Evolutionary conservation across 2,113 vertebrate genomes (phyloP), one percentile per base, ranked within the genome.

Genomic region (Oxygymnocypris stewartii): DNA sequence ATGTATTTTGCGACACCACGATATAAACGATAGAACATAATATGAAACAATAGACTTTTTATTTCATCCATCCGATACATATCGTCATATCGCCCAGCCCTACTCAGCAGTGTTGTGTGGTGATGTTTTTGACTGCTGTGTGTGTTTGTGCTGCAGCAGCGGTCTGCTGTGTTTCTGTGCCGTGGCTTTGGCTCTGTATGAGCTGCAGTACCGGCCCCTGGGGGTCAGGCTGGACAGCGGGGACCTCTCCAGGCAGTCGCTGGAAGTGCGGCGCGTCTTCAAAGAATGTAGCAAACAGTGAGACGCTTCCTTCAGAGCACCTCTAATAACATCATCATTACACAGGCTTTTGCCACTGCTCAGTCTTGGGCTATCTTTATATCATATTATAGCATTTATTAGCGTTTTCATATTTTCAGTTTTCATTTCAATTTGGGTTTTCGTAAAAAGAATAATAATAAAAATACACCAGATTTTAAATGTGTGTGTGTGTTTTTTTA

Each of bases 161-260:
- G 98, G 98, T 0, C 85, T 98, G 86, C 92, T 96, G 11, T 98
- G 98, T 88, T 99, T 99, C 93, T 97, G 97, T 16, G 96, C 96
- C 0, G 97, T 99, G 80, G 97, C 97, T 0, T 65, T 98, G 92
- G 94, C 96, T 0, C 91, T 99, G 84, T 93, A 91, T 16, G 93
- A 97, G 2, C 90, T 98, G 87, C 96, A 96, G 1, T 98, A 97
- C 92, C 90, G 11, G 12, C 95, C 97, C 0, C 71, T 95, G 0
- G 97, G 98, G 0, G 91, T 98, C 2, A 94, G 98, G 2, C 91
- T 99, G 90, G 98, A 99, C 93, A 99, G 98, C 0, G 98, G 98
- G 0, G 96, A 99, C 91, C 94, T 99, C 86, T 95, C 95, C 82
- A 90, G 73, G 73, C 97, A 97, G 88, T 97, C 97, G 4, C 84